A percentile compares a stretch with the other conserved stretches of the same genome.
phyloP scores from a whole-genome alignment of 1,140 invertebrate species.

The Dendrolimus punctatus region DNA sequence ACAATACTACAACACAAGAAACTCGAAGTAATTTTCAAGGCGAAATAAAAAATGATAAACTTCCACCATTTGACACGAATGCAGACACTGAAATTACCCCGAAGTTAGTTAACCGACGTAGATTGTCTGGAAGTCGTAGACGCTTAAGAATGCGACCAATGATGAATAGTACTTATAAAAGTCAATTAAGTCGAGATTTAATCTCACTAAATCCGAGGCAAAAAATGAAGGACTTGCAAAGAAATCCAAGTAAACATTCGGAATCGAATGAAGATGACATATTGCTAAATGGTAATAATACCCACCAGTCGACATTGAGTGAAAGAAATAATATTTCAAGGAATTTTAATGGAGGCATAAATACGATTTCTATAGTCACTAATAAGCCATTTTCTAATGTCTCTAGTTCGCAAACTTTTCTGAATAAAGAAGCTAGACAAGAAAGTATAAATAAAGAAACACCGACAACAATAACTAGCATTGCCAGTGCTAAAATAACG shows the following conservation, averaged over 20 bases:
- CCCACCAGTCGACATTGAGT: too few species aligned
- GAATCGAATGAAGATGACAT: slow-evolving; percentile 47
- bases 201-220: slow-evolving; percentile 41
- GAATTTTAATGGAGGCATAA: neutral
- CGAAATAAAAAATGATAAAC: slow-evolving; percentile 3
- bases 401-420: too few species aligned
- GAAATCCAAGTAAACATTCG: slow-evolving; percentile 40
- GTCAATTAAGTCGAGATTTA: slow-evolving; percentile 49
- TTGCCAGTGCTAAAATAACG: too few species aligned
- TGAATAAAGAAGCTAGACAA: slow-evolving; percentile 11
- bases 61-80: slow-evolving; percentile 3
- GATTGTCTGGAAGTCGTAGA: slow-evolving; percentile 30
- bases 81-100: slow-evolving; percentile 8
- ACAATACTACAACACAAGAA: slow-evolving; percentile 5
- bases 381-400: neutral
- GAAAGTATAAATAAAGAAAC: slow-evolving; percentile 3
- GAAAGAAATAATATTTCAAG: too few species aligned
- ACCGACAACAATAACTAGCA: neutral
- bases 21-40: slow-evolving; percentile 3
- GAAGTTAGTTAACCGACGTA: slow-evolving; percentile 13
- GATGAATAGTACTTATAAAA: slow-evolving; percentile 39
- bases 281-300: slow-evolving; percentile 3
- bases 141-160: slow-evolving; percentile 42
- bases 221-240: slow-evolving; percentile 32
- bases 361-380: neutral